phyloP scores from a whole-genome alignment of 2,113 vertebrate genomes.

The Halcyon malimbica region DNA sequence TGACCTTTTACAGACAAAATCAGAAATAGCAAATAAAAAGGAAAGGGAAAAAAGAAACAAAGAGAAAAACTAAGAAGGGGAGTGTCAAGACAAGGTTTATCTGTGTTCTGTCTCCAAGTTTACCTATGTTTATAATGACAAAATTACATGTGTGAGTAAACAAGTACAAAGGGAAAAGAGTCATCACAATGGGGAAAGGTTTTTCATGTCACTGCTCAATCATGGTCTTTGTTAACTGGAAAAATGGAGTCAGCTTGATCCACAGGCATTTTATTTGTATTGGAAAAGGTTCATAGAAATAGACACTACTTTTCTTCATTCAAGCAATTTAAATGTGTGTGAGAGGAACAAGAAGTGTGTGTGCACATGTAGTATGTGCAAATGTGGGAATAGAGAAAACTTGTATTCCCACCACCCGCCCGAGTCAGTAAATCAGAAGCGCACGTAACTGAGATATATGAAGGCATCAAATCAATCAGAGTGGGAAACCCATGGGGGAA shows the following conservation, averaged over 20 bases:
- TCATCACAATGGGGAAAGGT: neutral
- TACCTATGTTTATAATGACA: neutral
- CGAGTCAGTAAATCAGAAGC: neutral
- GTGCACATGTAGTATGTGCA: fast-evolving
- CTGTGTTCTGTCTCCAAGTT: neutral
- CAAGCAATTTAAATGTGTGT: neutral
- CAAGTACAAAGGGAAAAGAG: neutral
- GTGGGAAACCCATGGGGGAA: neutral
- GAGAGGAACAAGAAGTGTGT: neutral
- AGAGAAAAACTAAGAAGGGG: neutral
- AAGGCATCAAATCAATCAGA: neutral
- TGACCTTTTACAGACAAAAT: neutral
- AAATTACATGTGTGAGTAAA: neutral
- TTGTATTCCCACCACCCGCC: neutral
- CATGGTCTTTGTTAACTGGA: neutral
- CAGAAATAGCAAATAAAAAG: neutral
- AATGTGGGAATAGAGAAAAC: neutral
- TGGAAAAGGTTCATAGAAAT: neutral
- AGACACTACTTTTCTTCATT: neutral
- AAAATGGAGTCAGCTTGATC: neutral
- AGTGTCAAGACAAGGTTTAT: neutral
- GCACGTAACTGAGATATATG: neutral
- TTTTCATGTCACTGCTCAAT: neutral
- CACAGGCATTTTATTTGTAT: neutral
- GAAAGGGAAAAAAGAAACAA: neutral